Evolutionary conservation across 1,140 invertebrate genomes (phyloP).

Genomic region (Palaemon carinicauda): DNA sequence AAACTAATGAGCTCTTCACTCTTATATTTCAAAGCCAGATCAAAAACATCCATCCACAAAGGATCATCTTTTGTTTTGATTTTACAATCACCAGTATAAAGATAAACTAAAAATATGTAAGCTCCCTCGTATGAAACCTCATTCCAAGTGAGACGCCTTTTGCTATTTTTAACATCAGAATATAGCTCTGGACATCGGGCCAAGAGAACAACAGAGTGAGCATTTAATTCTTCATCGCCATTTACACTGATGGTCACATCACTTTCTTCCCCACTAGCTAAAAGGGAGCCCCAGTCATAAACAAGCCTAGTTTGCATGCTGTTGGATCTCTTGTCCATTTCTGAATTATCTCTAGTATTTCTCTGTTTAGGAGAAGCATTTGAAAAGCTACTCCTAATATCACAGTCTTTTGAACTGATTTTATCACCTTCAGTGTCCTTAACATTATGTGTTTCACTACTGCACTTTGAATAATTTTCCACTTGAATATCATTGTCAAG

Average conservation of each 20-base stretch:
- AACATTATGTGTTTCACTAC: no score
- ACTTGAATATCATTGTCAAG: no score
- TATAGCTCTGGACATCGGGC: conserved; percentile 65
- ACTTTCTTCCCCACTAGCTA: conserved; percentile 60
- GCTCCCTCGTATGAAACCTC: conserved; percentile 61
- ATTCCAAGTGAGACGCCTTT: conserved; percentile 60
- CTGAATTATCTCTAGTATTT: neutral
- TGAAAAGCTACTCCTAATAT: no score
- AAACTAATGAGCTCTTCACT: conserved; percentile 53
- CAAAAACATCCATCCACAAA: conserved; percentile 47
- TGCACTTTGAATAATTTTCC: no score
- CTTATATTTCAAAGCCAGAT: conserved; percentile 55
- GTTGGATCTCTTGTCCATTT: no score
- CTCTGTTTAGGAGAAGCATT: neutral
- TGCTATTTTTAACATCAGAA: conserved; percentile 61
- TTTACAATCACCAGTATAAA: conserved; percentile 65
- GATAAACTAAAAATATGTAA: conserved; percentile 65
- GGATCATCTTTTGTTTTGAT: conserved; percentile 34
- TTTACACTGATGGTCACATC: conserved; percentile 64
- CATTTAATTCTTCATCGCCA: conserved; percentile 63
- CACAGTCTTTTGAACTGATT: no score
- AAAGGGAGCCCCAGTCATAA: conserved; percentile 26
- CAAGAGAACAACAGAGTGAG: conserved; percentile 66
- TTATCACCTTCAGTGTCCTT: no score
- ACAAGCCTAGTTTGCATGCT: conserved; percentile 13